Percentiles rank a stretch among this genome's conserved stretches.
These are phyloP conservation scores for Theonella swinhoei DNA, from an alignment of 37 sponge, comb jelly and placozoan species.

Conservation along the genomic window DNA sequence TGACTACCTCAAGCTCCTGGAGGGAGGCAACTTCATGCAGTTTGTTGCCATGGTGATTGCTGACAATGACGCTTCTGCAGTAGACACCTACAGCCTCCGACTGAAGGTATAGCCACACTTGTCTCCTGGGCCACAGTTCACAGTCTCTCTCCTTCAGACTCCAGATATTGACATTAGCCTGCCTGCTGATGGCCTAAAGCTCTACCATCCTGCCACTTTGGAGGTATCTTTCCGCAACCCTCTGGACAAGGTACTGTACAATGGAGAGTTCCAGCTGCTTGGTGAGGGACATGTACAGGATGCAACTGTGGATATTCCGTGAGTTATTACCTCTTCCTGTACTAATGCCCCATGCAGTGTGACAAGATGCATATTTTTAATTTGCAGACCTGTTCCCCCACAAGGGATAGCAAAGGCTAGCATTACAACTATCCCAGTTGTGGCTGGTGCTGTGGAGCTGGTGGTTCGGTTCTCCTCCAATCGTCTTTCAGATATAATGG, in stretches of 20 bases:
- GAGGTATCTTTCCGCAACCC: slow-evolving; percentile 47
- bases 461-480: slow-evolving; percentile 37
- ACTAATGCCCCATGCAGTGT: too few species aligned
- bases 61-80: slow-evolving; percentile 8
- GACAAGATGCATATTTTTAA: too few species aligned
- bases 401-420: slow-evolving; percentile 4
- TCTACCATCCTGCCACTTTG: slow-evolving; percentile 51
- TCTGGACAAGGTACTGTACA: slow-evolving; percentile 26
- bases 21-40: slow-evolving; percentile 49
- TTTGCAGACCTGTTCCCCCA: slow-evolving; percentile 33
- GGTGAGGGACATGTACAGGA: slow-evolving; percentile 31
- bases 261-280: slow-evolving; percentile 29
- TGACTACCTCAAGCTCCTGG: slow-evolving; percentile 49
- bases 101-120: slow-evolving; percentile 22
- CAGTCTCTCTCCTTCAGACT: slow-evolving; percentile 13
- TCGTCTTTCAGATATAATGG: slow-evolving; percentile 35
- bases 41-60: slow-evolving; percentile 50
- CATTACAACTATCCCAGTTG: slow-evolving; percentile 43
- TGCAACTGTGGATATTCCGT: slow-evolving; percentile 5
- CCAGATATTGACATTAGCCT: slow-evolving; percentile 40
- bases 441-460: slow-evolving; percentile 17
- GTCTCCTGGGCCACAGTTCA: background rate
- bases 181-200: slow-evolving; percentile 48
- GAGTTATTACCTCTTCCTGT: background rate
- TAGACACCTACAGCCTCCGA: slow-evolving; percentile 15